phyloP scores from a whole-genome alignment of 1,140 invertebrate species.

The Drosophila tropicalis region DNA sequence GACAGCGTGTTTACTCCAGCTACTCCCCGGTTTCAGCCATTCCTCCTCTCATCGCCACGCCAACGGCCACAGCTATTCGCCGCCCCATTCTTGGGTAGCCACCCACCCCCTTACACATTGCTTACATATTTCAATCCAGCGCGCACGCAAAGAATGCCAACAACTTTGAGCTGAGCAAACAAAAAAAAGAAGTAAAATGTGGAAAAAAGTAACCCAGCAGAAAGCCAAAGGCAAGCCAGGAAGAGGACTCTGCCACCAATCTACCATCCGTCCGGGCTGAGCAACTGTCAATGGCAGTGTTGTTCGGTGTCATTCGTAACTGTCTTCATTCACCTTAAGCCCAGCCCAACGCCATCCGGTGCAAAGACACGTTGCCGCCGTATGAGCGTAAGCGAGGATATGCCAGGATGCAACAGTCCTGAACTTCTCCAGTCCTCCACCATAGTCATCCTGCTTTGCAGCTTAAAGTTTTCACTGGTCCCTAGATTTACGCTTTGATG shows the following conservation, averaged over 20 bases:
- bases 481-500: conserved; percentile 52
- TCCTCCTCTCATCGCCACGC: background rate
- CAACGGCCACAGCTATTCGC: background rate
- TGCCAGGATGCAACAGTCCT: conserved; percentile 34
- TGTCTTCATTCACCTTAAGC: conserved; percentile 39
- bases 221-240: conserved; percentile 25
- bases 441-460: background rate
- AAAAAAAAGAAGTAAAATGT: conserved; percentile 13
- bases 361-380: conserved; percentile 22
- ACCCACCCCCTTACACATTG: conserved; percentile 42
- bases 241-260: background rate
- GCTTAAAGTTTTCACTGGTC: conserved; percentile 35
- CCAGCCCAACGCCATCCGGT: conserved; percentile 29
- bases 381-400: background rate
- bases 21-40: background rate
- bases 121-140: conserved; percentile 56
- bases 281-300: conserved; percentile 14
- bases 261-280: background rate
- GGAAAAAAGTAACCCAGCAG: background rate
- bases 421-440: background rate
- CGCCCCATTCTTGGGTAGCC: conserved; percentile 12
- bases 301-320: conserved; percentile 43
- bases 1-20: conserved; percentile 14
- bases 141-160: conserved; percentile 55
- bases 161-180: conserved; percentile 52